Base-by-base conservation (phyloP, 2,888 invertebrate genomes). In the Rapana venosa region DNA sequence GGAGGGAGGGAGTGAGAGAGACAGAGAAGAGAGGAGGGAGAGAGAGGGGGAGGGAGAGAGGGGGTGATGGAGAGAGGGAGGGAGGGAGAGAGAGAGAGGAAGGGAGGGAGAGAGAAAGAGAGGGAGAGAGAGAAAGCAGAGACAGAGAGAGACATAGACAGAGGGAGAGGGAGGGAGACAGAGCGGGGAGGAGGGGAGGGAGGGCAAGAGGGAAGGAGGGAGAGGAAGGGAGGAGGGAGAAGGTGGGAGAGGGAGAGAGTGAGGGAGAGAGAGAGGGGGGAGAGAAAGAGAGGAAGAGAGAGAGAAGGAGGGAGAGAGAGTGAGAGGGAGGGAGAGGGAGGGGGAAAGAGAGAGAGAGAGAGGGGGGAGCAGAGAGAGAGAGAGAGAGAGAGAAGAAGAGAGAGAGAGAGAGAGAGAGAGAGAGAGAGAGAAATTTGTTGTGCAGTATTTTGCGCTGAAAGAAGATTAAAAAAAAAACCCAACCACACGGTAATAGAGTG, bases 1-100 rank as follows among this genome's bases (percentile, higher is more conserved):
- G 47, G 74, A 88, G 74, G 47, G 74, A 88, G 74, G 36, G 74
- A 88, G 35, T 47, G 74, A 88, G 74, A 77, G 74, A 88, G 74
- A 88, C 35, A 88, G 74, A 88, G 61, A 87, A 30, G 66, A 30
- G 66, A 30, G 66, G n/a, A 87, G 30, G 66, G 30, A 70, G 61
- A n/a, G 61, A 87, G 66, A 66, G 20, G 13, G 66, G 13, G 20
- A 66, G 66, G 13, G 66, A 66, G 66, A 66, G 66, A 66, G 26
- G 13, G 66, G 2, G 66, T 6, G 66, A 66, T 2, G 13, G 66
- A 66, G 20, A 66, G 66, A 66, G 66, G 13, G 66, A 66, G 66
- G 13, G 66, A 66, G 66, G 26, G 66, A 66, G 66, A 66, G 20
- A 66, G 66, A 66, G 20, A 13, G 66, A 13, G 66, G 66, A 2